Evolutionary conservation across 2,113 vertebrate genomes (phyloP), one percentile per base, ranked within the genome.

Genomic region (Trachemys scripta): DNA sequence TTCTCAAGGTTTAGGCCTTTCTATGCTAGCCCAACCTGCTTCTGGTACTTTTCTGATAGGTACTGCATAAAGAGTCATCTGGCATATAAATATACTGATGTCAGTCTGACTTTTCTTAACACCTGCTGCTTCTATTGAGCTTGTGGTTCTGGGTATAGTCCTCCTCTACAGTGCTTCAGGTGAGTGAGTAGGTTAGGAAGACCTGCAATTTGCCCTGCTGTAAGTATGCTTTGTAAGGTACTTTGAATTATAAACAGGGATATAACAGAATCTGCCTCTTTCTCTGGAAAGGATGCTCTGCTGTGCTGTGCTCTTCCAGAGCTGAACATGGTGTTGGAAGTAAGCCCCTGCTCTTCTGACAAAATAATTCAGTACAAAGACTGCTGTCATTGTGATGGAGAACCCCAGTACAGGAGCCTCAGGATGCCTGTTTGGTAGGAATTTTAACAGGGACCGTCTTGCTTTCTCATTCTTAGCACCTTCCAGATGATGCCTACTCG

Each of bases 271-370:
- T 24, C n/a, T 85, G 6, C 3, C 10, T 19, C 59, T 51, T 9
- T 72, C 82, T 92, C 25, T 92, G 75, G 9, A 83, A 85, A 50
- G 19, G 10, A 2, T 87, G 27, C 20, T 25, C 62, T 86, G 8
- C 57, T 88, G 8, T 91, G 31, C 17, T 69, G 65, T n/a, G 8
- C 57, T 25, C 6, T 96, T 93, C 62, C 24, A 86, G 85, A 95
- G 29, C 13, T 82, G 35, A 84, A 31, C 9, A 1, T 76, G 27
- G 20, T 76, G 17, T 16, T 76, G 69, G 82, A 88, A 42, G 9
- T 87, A 54, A 51, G 5, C 56, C 93, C 76, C 47, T 72, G 35
- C 24, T 92, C 78, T 6, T 27, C 57, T 81, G 87, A 56, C 2
- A 59, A 75, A 82, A 81, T 57, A 57, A 91, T 42, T 84, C 24